Evolutionary conservation across 2,113 vertebrate species (phyloP), one percentile per base, ranked within the genome.

Genomic region (Neofelis nebulosa): DNA sequence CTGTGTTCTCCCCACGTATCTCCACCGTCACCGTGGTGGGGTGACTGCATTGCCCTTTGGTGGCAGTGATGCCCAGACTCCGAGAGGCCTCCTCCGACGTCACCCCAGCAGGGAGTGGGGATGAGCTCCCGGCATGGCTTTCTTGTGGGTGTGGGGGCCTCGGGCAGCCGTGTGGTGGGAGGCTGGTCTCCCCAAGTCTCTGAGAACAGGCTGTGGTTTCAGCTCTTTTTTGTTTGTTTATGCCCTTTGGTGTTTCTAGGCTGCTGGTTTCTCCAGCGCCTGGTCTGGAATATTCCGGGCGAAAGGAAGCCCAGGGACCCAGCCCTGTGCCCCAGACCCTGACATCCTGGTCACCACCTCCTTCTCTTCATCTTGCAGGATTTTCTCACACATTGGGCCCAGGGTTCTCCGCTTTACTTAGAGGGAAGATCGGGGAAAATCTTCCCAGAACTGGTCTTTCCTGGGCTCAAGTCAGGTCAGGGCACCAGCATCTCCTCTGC

Each of bases 341-440:
- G 4, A 52, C 15, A 45, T 52, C 76, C 63, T 13, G 19, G 31
- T n/a, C 15, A 14, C 29, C 19, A 27, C 4, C 25, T 66, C 21
- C 16, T 6, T 52, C 61, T 45, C 15, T 15, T 36, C 19, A 31
- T 25, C 55, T 38, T 8, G 38, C 79, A 19, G 38, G 41, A 2
- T 16, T 25, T 23, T 14, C 7, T 50, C n/a, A 29, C 1, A 3
- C 5, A 31, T 16, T 2, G 7, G 15, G 61, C 4, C 19, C 57
- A 38, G 79, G 36, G 80, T 52, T 52, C 5, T 18, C 16, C 0
- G 1, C 14, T 52, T 52, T 15, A 52, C 52, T 52, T 52, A 52
- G 52, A 16, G 52, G 52, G 52, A 52, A 52, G 52, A 52, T 52
- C 15, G 16, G 15, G 52, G 52, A 52, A 52, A 52, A 45, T 45